phyloP scores from a whole-genome alignment of 2,888 invertebrate species.

The Camptogramma bilineatum region DNA sequence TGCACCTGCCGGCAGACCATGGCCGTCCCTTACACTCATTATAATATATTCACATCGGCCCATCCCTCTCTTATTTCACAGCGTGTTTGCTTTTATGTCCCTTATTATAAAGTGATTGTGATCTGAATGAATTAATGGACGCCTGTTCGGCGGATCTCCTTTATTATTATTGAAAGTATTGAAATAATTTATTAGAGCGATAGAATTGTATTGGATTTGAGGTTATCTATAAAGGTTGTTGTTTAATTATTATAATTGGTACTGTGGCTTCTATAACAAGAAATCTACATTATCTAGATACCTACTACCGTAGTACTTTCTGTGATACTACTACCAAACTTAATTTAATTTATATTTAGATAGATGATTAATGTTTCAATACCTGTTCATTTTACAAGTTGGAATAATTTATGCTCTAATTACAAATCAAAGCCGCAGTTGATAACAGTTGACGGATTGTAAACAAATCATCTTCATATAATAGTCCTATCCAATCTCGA shows the following conservation, averaged over 20 bases:
- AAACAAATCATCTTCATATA: neutral
- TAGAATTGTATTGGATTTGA: slow-evolving; percentile 13
- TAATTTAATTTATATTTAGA: neutral
- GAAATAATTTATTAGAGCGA: slow-evolving; percentile 20
- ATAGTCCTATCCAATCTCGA: neutral
- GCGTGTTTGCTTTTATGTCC: slow-evolving; percentile 53
- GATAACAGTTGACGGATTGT: neutral
- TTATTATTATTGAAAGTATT: slow-evolving; percentile 41
- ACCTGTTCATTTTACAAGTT: neutral
- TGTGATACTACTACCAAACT: no score
- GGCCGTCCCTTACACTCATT: slow-evolving; percentile 42
- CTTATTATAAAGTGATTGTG: slow-evolving; percentile 56
- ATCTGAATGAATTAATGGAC: slow-evolving; percentile 57
- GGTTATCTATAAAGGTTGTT: neutral
- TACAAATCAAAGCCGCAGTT: neutral
- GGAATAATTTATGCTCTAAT: neutral
- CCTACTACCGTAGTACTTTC: no score
- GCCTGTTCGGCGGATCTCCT: slow-evolving; percentile 45
- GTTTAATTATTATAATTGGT: neutral
- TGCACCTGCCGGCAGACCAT: slow-evolving; percentile 52
- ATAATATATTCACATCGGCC: slow-evolving; percentile 30
- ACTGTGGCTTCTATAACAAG: neutral
- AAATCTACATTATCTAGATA: neutral
- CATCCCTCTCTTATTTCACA: slow-evolving; percentile 45
- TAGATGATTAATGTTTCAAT: no score